Evolutionary conservation across 2,113 vertebrate genomes (phyloP).

Genomic region (Setophaga kirtlandii): DNA sequence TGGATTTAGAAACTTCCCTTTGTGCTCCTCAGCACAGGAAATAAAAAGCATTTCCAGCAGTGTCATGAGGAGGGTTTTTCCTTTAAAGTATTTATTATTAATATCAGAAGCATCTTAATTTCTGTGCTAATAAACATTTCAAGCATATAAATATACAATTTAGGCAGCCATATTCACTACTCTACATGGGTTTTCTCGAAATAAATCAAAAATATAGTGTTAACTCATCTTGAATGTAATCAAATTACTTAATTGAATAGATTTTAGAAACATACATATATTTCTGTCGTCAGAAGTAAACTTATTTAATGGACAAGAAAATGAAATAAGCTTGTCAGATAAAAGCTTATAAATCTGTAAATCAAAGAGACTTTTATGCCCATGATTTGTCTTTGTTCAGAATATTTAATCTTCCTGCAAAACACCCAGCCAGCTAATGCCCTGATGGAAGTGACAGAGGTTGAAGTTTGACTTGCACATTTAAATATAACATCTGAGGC

Average conservation of each 20-base stretch:
- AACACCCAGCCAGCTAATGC: neutral
- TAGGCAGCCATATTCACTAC: neutral
- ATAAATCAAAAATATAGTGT: neutral
- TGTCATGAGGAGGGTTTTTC: neutral
- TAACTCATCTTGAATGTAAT: neutral
- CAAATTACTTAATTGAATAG: neutral
- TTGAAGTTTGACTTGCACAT: constrained; percentile 5
- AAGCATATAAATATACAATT: neutral
- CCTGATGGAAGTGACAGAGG: neutral
- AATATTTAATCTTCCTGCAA: constrained; percentile 2
- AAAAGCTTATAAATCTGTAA: neutral
- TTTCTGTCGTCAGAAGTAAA: neutral
- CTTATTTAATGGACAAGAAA: neutral
- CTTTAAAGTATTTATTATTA: neutral
- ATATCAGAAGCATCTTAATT: neutral
- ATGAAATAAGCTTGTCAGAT: neutral
- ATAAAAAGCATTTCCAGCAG: neutral
- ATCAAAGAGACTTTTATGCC: neutral
- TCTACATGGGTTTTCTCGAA: neutral
- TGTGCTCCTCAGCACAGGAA: neutral
- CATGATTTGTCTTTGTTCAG: neutral
- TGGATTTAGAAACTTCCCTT: neutral
- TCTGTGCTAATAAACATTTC: neutral
- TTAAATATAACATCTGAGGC: neutral
- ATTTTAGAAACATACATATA: neutral